Evolutionary conservation across 1,140 invertebrate species (phyloP).

Genomic region (Agrilus planipennis): DNA sequence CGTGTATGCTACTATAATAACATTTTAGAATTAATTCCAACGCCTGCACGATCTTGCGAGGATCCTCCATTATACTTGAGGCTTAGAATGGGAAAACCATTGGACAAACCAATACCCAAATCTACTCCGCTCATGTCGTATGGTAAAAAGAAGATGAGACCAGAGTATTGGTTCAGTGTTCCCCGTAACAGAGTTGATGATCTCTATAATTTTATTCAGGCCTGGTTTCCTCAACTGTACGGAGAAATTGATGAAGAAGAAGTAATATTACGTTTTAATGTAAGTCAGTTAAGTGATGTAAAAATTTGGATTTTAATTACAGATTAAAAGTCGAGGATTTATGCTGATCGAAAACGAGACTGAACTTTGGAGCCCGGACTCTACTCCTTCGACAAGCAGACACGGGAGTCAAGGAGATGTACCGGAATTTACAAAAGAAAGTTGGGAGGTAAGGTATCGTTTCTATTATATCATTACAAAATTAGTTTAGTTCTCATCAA

Average conservation of each 20-base stretch:
- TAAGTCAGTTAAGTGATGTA: background rate
- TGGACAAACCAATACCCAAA: slow-evolving; percentile 72
- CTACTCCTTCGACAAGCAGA: slow-evolving; percentile 36
- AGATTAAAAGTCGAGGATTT: slow-evolving; percentile 64
- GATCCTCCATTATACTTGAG: slow-evolving; percentile 83
- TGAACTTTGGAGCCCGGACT: slow-evolving; percentile 59
- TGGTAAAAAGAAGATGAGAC: slow-evolving; percentile 83
- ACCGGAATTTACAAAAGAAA: slow-evolving; percentile 71
- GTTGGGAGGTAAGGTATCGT: slow-evolving; percentile 70
- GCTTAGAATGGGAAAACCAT: slow-evolving; percentile 82
- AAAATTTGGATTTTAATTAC: background rate
- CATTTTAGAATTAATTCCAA: slow-evolving; percentile 82
- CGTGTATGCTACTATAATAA: too few species aligned
- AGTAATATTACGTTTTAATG: slow-evolving; percentile 24
- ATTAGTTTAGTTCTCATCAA: too few species aligned
- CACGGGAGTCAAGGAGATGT: slow-evolving; percentile 56
- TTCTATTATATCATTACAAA: too few species aligned
- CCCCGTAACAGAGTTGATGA: slow-evolving; percentile 90
- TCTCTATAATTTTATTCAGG: slow-evolving; percentile 85
- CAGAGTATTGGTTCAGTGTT: slow-evolving; percentile 95
- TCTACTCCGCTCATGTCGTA: slow-evolving; percentile 86
- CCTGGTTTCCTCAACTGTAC: slow-evolving; percentile 87
- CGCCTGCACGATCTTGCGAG: slow-evolving; percentile 70
- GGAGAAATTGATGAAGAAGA: slow-evolving; percentile 79
- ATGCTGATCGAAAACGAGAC: slow-evolving; percentile 82